Base-by-base conservation (phyloP, 2,888 invertebrate species). In the Amorpha juglandis region DNA sequence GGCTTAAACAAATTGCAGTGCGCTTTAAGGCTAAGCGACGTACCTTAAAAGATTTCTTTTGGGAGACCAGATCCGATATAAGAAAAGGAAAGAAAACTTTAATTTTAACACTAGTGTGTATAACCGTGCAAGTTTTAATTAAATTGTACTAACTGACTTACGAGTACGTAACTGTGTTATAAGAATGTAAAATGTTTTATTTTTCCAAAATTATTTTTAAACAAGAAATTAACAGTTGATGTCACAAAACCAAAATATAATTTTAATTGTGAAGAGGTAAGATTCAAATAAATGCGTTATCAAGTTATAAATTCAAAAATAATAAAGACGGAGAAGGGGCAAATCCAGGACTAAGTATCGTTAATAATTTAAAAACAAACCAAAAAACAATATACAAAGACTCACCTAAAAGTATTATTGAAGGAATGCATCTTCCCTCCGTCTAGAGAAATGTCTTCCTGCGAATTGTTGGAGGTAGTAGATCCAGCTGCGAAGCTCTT, bases 361-460 rank as follows among this genome's bases (percentile, higher is more conserved):
- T 42, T 9, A 3, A 12, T 45, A 19, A 42, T 16, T n/a, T 12
- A 12, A n/a, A 38, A 16, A 35, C 47, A 33, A 50, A 16, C 6
- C 21, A 35, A 33, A 19, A 27, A 8, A 12, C 19, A 35, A 14
- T 11, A 11, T 2, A 67, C 63, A 63, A 47, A 62, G 63, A 70
- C 75, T 89, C 94, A 97, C 97, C 96, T 96, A 94, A 96, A 97
- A 66, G 95, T 95, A 88, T 95, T 96, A 88, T 96, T 97, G 93
- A 97, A 97, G 69, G 95, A 94, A 79, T 97, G 96, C 90, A 98
- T 96, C 94, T 97, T 97, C 79, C 96, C 96, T 78, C 96, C 96
- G 80, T 97, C 97, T 82, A 97, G 88, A 65, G 96, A 96, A 74
- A 95, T 96, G 87, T 96, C 96, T 83, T 97, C 97, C 80, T 97